Percentiles rank a stretch among this genome's conserved stretches.
Evolutionary conservation across 2,113 vertebrate genomes (phyloP).

Genomic region (Megaleporinus macrocephalus): DNA sequence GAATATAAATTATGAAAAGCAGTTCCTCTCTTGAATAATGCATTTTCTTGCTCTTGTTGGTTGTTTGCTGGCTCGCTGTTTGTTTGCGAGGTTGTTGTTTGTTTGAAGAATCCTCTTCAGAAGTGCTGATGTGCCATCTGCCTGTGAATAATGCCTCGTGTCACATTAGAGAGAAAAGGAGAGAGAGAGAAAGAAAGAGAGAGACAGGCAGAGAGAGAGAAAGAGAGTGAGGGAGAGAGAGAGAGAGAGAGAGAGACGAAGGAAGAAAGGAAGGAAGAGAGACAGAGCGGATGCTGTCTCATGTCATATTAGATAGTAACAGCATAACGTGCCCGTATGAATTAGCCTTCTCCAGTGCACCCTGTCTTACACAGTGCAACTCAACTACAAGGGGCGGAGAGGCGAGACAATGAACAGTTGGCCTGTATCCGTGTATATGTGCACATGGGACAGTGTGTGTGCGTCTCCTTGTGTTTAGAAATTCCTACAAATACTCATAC

Average conservation of each 20-base stretch:
- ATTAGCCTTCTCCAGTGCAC: conserved; percentile 33
- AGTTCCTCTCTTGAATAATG: conserved; percentile 60
- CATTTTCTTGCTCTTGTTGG: conserved; percentile 49
- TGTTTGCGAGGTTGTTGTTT: conserved; percentile 40
- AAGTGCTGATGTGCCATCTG: conserved; percentile 56
- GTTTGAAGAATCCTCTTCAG: conserved; percentile 48
- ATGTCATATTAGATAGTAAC: conserved; percentile 37
- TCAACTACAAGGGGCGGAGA: conserved; percentile 1
- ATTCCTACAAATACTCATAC: background rate
- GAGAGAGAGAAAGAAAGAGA: conserved; percentile 9
- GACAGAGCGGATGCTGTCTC: conserved; percentile 32
- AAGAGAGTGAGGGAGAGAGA: no score
- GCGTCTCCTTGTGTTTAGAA: background rate
- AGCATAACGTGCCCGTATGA: conserved; percentile 42
- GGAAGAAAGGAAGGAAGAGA: background rate
- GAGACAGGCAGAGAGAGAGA: conserved; percentile 7
- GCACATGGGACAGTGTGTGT: background rate
- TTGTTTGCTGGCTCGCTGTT: conserved; percentile 32
- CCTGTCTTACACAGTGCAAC: conserved; percentile 27
- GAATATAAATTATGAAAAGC: conserved; percentile 56
- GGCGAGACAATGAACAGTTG: conserved; percentile 10
- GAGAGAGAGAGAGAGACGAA: conserved; percentile 12
- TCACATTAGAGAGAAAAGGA: conserved; percentile 41
- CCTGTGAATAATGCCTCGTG: conserved; percentile 47
- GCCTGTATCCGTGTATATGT: conserved; percentile 8